Evolutionary conservation across 2,113 vertebrate species (phyloP), one percentile per base, ranked within the genome.

Genomic region (Entosphenus tridentatus): DNA sequence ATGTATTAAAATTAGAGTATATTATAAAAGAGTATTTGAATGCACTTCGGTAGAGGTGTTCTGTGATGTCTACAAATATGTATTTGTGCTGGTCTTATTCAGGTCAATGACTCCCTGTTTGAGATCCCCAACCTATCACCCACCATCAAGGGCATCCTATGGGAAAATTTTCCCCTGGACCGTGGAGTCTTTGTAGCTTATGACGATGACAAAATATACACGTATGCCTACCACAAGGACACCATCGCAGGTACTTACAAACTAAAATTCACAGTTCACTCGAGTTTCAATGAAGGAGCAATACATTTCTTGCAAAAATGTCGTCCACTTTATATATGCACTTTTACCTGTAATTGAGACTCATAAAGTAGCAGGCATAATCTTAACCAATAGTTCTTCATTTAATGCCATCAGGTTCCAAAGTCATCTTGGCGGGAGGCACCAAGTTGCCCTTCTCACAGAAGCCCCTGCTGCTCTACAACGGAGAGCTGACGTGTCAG

Each of bases 401-500:
- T 39, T 39, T 39, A 39, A 39, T 39, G 39, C 6, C 39, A 39
- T 12, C 68, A 97, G 93, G 92, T 17, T 86, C 86, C 18, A 86
- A 76, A 78, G 80, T 92, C 73, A 80, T 91, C 74, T 76, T 88
- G 75, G 89, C 87, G 69, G 93, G 89, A 59, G 78, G 78, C 74
- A 93, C 83, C 0, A 79, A 86, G 57, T 79, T 97, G 57, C 87
- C 85, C 7, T 96, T 86, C 77, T 89, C 85, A 74, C 83, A 96
- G 69, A 97, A 87, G 73, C 93, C 91, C 76, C 76, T 96, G 78
- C 84, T 96, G 67, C 72, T 98, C 57, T 81, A 93, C 78, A 92
- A 96, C 2, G 90, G 92, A 62, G 87, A 92, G 74, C 62, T 98
- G 77, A 95, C 85, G 2, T 97, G 92, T 79, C 93, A 98, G 80